A percentile compares a stretch with the other conserved stretches of the same genome.
These are phyloP conservation scores for Formica exsecta DNA, from an alignment of 1,140 invertebrate genomes.

Conservation along the genomic window DNA sequence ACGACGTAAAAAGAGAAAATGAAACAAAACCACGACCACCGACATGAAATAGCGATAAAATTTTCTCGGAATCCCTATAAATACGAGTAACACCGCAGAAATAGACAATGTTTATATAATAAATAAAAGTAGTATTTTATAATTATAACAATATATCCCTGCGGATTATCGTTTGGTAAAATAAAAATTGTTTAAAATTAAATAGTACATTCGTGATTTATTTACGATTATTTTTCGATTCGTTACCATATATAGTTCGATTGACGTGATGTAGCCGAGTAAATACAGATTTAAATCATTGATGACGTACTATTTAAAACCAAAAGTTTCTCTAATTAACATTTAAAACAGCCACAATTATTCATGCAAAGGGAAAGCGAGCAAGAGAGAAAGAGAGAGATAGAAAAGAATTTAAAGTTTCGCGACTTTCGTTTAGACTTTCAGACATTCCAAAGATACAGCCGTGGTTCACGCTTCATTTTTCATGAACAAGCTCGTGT, in stretches of 20 bases:
- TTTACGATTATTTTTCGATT: not conserved
- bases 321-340: constrained; percentile 24
- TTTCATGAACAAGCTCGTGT: not conserved
- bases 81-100: not conserved
- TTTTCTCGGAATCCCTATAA: not conserved
- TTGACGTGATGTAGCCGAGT: not conserved
- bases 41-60: constrained; percentile 24
- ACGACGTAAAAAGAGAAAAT: constrained; percentile 37
- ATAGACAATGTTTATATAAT: not conserved
- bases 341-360: constrained; percentile 31
- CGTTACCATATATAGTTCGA: not conserved
- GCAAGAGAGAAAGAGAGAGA: too few relatives aligned
- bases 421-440: not conserved
- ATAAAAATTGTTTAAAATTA: constrained; percentile 11
- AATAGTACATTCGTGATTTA: not conserved
- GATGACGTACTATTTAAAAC: not conserved
- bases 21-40: constrained; percentile 2
- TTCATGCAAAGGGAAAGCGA: not conserved
- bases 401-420: not conserved
- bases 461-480: constrained; percentile 34
- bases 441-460: not conserved
- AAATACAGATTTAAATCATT: not conserved
- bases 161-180: not conserved
- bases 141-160: not conserved
- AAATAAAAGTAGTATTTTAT: not conserved